Percentiles rank a stretch among this genome's conserved stretches.
These are phyloP conservation scores for Pteropus rufus DNA, from an alignment of 2,797 vertebrate genomes.

Conservation along the genomic window DNA sequence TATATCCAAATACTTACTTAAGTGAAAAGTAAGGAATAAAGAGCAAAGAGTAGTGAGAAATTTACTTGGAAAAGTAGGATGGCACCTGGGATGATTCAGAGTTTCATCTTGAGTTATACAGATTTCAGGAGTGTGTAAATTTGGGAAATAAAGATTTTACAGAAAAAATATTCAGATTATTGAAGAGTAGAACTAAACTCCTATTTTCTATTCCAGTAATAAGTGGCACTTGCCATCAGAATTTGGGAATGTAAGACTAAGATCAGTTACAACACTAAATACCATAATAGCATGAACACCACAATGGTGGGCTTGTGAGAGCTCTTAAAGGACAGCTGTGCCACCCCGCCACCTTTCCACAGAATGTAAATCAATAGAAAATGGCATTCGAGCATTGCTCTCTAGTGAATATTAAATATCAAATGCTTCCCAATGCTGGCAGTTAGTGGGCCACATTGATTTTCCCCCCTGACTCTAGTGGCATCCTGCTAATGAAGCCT, in stretches of 20 bases:
- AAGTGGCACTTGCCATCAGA: background rate
- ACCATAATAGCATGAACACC: background rate
- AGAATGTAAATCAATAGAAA: constrained; percentile 50
- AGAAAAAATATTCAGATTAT: background rate
- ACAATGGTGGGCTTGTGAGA: background rate
- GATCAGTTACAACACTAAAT: constrained; percentile 7
- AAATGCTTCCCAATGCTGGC: constrained; percentile 23
- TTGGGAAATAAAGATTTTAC: background rate
- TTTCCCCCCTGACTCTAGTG: background rate
- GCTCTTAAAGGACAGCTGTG: constrained; percentile 38
- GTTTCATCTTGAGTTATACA: background rate
- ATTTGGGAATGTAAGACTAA: constrained; percentile 20
- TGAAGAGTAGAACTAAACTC: background rate
- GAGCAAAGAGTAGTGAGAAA: background rate
- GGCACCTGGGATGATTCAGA: background rate
- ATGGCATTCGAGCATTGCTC: constrained; percentile 21
- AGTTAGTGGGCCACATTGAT: constrained; percentile 7
- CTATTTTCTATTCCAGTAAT: background rate
- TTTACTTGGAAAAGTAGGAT: background rate
- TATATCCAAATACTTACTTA: background rate
- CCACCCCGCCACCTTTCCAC: background rate
- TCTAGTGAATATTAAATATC: constrained; percentile 56
- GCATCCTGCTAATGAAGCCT: constrained; percentile 15
- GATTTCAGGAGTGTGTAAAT: background rate
- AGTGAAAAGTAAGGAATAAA: background rate